These are phyloP conservation scores for Stratiomys singularior DNA, from an alignment of 2,888 invertebrate genomes.

Conservation along the genomic window DNA sequence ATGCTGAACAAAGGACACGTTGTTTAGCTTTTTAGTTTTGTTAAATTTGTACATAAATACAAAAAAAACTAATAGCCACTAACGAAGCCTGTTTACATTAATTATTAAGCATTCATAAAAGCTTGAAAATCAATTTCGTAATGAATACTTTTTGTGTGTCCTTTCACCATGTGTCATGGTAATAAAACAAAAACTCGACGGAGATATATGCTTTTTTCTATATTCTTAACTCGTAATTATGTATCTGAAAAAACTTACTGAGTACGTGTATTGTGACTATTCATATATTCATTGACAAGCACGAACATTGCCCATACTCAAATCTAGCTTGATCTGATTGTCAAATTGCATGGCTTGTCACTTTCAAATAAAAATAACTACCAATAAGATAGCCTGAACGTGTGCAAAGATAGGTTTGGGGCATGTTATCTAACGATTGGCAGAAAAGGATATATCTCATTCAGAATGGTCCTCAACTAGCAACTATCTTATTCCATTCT, in stretches of 20 bases:
- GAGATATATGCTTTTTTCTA: neutral
- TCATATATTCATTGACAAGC: neutral
- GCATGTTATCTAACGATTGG: neutral
- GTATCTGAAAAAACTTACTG: neutral
- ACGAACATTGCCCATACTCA: neutral
- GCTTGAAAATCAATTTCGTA: neutral
- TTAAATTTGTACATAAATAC: no score
- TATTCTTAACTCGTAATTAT: neutral
- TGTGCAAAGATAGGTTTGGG: no score
- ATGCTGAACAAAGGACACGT: no score
- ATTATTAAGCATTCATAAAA: neutral
- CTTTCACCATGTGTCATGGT: neutral
- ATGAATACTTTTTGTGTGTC: neutral
- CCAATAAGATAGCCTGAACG: neutral
- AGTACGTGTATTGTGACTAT: neutral
- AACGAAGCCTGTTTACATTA: neutral
- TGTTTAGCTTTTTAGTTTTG: no score
- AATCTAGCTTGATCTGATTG: neutral
- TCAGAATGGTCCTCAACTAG: neutral
- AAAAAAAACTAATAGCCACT: neutral
- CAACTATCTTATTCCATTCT: constrained; percentile 2
- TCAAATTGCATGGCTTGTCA: neutral
- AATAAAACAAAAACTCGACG: neutral
- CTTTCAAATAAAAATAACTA: no score
- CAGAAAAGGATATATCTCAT: neutral